Conservation (phyloP, 2,113 vertebrate species). For the Odobenus rosmarus region DNA sequence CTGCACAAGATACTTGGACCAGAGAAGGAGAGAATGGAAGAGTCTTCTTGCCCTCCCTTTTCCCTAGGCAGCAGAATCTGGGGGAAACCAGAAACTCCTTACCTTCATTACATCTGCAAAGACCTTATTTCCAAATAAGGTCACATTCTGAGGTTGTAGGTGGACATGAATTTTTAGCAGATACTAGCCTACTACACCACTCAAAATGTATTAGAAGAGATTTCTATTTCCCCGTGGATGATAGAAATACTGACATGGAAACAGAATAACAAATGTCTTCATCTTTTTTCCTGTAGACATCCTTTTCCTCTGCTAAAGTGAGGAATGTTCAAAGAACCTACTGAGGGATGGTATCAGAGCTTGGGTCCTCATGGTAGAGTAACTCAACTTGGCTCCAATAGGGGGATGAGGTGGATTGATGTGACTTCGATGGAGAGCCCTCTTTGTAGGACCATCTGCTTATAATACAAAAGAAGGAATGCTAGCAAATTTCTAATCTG, state of each 20-base stretch:
- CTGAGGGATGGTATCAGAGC: neutral
- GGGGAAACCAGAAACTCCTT: neutral
- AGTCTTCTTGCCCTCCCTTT: neutral
- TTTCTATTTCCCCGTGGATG: neutral
- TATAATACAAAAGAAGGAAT: neutral
- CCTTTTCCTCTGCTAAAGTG: neutral
- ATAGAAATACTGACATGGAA: neutral
- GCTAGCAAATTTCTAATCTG: neutral
- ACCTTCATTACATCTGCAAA: neutral
- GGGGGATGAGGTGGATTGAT: neutral
- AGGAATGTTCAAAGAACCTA: neutral
- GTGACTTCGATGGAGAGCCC: no score
- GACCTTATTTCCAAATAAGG: neutral
- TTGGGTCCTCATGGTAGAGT: rapidly evolving
- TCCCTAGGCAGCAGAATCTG: neutral
- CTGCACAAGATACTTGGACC: neutral
- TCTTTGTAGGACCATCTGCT: neutral
- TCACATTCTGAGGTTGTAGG: neutral
- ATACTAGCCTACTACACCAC: neutral
- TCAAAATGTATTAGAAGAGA: neutral
- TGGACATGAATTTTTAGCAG: neutral
- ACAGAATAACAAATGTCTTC: neutral
- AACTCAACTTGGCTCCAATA: neutral
- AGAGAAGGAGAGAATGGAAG: neutral
- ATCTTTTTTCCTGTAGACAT: neutral